A percentile compares a stretch with the other conserved stretches of the same genome.
Conservation (phyloP, 2,113 vertebrate genomes). For the Zeus faber region DNA sequence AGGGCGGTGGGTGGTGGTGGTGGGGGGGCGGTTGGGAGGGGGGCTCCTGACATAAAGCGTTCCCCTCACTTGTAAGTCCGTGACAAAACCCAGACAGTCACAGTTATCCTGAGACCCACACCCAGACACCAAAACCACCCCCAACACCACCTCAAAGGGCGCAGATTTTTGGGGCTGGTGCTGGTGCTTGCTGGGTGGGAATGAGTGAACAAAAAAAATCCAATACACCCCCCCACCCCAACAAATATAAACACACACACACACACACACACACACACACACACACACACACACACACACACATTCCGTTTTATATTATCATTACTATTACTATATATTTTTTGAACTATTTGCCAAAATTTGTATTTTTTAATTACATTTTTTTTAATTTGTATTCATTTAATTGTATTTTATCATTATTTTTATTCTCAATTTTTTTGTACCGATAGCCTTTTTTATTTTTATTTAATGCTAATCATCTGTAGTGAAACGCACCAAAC, state of each 20-base stretch:
- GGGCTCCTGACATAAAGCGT: conserved; percentile 49
- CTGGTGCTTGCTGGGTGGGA: no score
- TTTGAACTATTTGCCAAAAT: no score
- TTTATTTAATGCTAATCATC: no score
- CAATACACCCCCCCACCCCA: conserved; percentile 58
- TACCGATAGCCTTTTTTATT: no score
- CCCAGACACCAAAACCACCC: conserved; percentile 19
- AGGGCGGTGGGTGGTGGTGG: conserved; percentile 11
- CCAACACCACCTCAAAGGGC: conserved; percentile 12
- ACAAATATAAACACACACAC: conserved; percentile 16
- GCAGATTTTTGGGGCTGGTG: no score
- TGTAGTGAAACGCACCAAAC: no score
- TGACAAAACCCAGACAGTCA: conserved; percentile 59
- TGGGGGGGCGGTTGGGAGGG: conserved; percentile 33
- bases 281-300: conserved; percentile 25
- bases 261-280: conserved; percentile 31
- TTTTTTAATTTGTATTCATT: no score
- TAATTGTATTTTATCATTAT: no score
- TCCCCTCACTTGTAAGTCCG: conserved; percentile 62
- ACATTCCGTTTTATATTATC: neutral
- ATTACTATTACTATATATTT: no score
- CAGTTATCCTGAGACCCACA: conserved; percentile 48
- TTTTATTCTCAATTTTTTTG: no score
- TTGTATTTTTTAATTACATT: no score
- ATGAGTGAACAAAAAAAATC: no score